Evolutionary conservation across 2,113 vertebrate species (phyloP).

Genomic region (Lycocorax pyrrhopterus): DNA sequence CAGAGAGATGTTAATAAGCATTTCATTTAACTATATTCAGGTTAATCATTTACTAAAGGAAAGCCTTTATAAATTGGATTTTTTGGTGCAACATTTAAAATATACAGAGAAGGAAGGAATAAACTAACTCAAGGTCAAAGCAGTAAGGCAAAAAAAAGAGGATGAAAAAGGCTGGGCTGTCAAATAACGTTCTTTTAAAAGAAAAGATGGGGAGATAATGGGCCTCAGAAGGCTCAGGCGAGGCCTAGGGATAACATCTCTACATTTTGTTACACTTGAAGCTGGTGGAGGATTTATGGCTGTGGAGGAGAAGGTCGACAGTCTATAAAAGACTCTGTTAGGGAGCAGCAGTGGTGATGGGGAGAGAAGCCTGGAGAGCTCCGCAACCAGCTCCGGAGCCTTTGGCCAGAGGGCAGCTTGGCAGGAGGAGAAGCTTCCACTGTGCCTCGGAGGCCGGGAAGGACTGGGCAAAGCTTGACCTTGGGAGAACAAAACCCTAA

Average conservation of each 20-base stretch:
- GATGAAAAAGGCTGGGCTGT: background rate
- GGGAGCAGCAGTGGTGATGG: background rate
- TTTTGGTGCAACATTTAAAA: background rate
- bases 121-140: conserved; percentile 38
- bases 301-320: background rate
- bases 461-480: background rate
- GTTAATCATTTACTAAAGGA: conserved; percentile 31
- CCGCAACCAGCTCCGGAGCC: background rate
- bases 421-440: background rate
- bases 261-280: conserved; percentile 18
- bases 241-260: conserved; percentile 44
- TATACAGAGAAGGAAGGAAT: background rate
- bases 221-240: conserved; percentile 6
- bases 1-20: background rate
- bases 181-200: conserved; percentile 3
- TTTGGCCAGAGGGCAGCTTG: background rate
- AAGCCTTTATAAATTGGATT: background rate
- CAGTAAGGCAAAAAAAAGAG: background rate
- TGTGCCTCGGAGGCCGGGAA: background rate
- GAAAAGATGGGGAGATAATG: conserved; percentile 29
- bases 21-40: background rate
- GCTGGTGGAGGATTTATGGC: conserved; percentile 45
- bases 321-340: background rate
- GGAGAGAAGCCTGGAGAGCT: background rate
- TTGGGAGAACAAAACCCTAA: background rate